A percentile compares a stretch with the other conserved stretches of the same genome.
Evolutionary conservation across 2,888 invertebrate genomes (phyloP).

Genomic region (Andrena flavipes): DNA sequence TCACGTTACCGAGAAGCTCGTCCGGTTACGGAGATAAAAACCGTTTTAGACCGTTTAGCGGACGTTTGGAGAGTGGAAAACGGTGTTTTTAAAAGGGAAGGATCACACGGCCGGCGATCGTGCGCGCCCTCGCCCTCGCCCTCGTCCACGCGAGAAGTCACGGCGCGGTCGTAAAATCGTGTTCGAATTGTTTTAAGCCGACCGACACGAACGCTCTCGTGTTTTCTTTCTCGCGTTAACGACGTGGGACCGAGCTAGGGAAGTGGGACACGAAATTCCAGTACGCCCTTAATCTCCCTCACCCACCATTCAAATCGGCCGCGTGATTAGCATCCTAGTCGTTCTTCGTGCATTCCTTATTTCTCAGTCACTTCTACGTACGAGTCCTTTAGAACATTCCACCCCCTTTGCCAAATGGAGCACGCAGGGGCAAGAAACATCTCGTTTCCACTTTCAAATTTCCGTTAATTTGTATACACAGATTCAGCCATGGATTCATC

Average conservation of each 20-base stretch:
- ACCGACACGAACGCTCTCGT: slow-evolving; percentile 50
- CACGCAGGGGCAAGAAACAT: too few species aligned
- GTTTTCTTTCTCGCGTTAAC: slow-evolving; percentile 13
- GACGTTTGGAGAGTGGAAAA: slow-evolving; percentile 60
- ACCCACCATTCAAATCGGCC: neutral
- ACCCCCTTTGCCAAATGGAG: too few species aligned
- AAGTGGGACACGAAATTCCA: slow-evolving; percentile 2
- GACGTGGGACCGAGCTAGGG: neutral
- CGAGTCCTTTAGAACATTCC: too few species aligned
- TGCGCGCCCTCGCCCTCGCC: slow-evolving; percentile 4
- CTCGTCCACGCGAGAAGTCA: slow-evolving; percentile 54
- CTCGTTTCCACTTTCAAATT: too few species aligned
- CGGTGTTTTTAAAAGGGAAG: slow-evolving; percentile 43
- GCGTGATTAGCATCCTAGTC: neutral
- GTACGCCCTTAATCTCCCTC: neutral
- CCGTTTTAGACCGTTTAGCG: slow-evolving; percentile 59
- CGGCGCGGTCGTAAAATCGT: slow-evolving; percentile 62
- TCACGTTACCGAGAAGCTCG: slow-evolving; percentile 57
- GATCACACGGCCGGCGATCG: slow-evolving; percentile 42
- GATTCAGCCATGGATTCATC: too few species aligned
- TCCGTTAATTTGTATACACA: too few species aligned
- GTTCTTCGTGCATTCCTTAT: too few species aligned
- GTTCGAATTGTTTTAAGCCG: slow-evolving; percentile 66
- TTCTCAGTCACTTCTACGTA: too few species aligned
- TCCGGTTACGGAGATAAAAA: slow-evolving; percentile 37